A percentile compares a stretch with the other conserved stretches of the same genome.
Evolutionary conservation across 2,797 vertebrate species (phyloP).

Genomic region (Microctenopoma steveboyesi): DNA sequence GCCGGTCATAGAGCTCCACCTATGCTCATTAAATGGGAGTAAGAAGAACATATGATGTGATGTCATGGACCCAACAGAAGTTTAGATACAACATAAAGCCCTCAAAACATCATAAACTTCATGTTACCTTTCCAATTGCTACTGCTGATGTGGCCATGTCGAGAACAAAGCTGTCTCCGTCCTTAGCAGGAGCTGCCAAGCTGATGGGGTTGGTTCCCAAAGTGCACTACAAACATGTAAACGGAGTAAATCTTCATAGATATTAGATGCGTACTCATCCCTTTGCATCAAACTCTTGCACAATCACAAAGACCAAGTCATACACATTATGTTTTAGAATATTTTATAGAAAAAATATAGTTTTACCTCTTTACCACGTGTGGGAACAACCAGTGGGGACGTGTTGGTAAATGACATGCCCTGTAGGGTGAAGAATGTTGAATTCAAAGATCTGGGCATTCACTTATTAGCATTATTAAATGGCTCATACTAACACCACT

Average conservation of each 20-base stretch:
- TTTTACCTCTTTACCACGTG: conserved; percentile 80
- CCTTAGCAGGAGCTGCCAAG: conserved; percentile 78
- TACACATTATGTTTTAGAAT: not conserved
- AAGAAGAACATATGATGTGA: not conserved
- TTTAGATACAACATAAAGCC: not conserved
- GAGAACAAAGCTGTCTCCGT: conserved; percentile 83
- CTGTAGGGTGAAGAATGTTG: conserved; percentile 53
- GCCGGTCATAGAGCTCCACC: conserved; percentile 81
- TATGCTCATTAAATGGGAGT: conserved; percentile 32
- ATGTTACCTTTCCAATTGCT: conserved; percentile 81
- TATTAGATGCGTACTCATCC: too few species aligned
- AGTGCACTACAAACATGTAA: conserved; percentile 71
- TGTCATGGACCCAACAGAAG: not conserved
- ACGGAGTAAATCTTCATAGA: too few species aligned
- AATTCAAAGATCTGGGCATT: not conserved
- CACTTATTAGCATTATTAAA: too few species aligned
- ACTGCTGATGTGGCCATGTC: conserved; percentile 86
- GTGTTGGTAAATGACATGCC: conserved; percentile 85
- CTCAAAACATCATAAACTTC: not conserved
- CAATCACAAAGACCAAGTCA: not conserved
- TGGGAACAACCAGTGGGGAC: conserved; percentile 84
- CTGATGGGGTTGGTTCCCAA: conserved; percentile 85
- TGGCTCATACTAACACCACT: not conserved
- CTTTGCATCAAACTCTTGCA: not conserved
- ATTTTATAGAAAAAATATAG: not conserved